Evolutionary conservation across 2,797 vertebrate genomes (phyloP), one percentile per base, ranked within the genome.

Genomic region (Champsocephalus esox): DNA sequence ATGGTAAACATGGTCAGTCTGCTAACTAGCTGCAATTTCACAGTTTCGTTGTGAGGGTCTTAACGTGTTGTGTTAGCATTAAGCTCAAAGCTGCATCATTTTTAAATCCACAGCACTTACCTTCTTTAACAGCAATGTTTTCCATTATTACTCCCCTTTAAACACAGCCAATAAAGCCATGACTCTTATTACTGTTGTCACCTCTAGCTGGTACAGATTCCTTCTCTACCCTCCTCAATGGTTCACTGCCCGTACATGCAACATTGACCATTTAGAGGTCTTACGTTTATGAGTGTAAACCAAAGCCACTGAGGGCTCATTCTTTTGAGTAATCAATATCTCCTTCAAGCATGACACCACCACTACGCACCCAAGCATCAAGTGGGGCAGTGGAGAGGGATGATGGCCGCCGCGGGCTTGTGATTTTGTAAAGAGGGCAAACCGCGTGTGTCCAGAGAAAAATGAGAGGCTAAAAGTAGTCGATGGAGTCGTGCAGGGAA

Each of bases 241-340:
- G 12, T 54, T 51, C 51, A 32, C 0, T 43, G 43, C 17, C 12
- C 14, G 3, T 49, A 61, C 54, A 58, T 54, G 45, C 14, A 41
- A 55, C 0, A 14, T 21, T 21, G 49, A 11, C 38, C 48, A 3
- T 1, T 63, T 54, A 38, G 50, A n/a, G 67, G 63, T 21, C 9
- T 66, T 32, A 50, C 24, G 55, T 82, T 81, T 69, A 54, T 28
- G 67, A 60, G 64, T 80, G 43, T 65, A 67, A 50, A 77, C 55
- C 56, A 50, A 71, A 84, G 74, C 79, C 85, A 86, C 78, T 83
- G 67, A 91, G 87, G 89, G 76, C 82, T 92, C 74, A 75, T 89
- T 93, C 88, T 88, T 91, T 59, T 51, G 77, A 89, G 77, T 90
- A 90, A 95, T 96, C 93, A 89, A 92, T 95, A 94, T 88, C 84